phyloP scores from a whole-genome alignment of 2,888 invertebrate species.

The Nemapogon koenigi region DNA sequence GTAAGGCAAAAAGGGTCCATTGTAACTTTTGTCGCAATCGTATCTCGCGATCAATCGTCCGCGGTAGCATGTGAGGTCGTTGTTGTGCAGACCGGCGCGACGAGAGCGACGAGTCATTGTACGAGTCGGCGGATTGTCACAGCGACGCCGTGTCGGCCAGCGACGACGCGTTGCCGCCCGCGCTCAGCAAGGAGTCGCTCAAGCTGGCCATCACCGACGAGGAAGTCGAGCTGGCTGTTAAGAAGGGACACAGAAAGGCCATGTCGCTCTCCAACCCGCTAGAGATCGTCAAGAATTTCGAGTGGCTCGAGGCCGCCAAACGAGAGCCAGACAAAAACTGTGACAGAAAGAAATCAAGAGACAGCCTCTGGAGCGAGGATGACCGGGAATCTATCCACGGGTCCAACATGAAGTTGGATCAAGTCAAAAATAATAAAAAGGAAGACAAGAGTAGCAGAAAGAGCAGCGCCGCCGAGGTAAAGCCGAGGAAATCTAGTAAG shows the following conservation, averaged over 20 bases:
- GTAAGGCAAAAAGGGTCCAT: background rate
- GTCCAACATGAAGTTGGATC: conserved; percentile 40
- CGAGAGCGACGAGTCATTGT: conserved; percentile 56
- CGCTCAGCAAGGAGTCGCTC: conserved; percentile 54
- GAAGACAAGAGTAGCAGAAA: conserved; percentile 45
- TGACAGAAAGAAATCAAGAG: conserved; percentile 52
- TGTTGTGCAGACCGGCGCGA: conserved; percentile 41
- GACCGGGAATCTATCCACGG: conserved; percentile 50
- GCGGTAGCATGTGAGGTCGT: background rate
- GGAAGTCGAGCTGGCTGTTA: conserved; percentile 39
- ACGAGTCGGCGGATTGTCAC: conserved; percentile 56
- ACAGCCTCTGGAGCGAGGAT: conserved; percentile 58
- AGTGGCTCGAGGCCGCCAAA: conserved; percentile 47
- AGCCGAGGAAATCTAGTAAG: conserved; percentile 48
- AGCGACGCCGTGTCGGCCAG: conserved; percentile 53
- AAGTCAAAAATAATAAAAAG: conserved; percentile 45
- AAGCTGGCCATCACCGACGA: conserved; percentile 55
- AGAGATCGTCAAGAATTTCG: conserved; percentile 52
- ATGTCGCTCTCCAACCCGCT: conserved; percentile 57
- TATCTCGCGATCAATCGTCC: background rate
- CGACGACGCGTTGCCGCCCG: conserved; percentile 47
- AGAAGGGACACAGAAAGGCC: conserved; percentile 53
- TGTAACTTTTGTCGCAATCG: background rate
- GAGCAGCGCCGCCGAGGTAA: conserved; percentile 32
- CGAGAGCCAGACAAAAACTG: conserved; percentile 42